These are phyloP conservation scores for Zosterops pallidus DNA, from an alignment of 2,113 vertebrate genomes.

Conservation along the genomic window DNA sequence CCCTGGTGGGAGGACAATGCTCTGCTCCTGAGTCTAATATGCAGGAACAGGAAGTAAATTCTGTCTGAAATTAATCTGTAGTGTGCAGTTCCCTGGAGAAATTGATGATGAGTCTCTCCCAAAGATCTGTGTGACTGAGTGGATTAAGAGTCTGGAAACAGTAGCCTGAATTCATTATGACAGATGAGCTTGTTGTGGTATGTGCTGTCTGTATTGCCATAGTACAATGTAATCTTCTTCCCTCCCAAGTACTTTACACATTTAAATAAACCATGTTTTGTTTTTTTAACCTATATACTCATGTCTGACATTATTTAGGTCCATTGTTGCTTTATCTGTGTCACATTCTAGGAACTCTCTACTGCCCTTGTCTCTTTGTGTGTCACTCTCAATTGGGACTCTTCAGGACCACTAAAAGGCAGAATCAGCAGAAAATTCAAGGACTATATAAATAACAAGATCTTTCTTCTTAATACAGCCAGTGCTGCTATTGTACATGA, in stretches of 20 bases:
- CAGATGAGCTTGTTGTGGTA: not conserved
- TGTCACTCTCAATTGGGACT: not conserved
- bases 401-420: not conserved
- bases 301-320: not conserved
- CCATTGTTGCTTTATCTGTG: not conserved
- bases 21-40: not conserved
- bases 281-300: slow-evolving; percentile 57
- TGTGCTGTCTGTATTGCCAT: slow-evolving; percentile 9
- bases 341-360: not conserved
- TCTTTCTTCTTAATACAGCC: not conserved
- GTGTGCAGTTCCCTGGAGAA: not conserved
- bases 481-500: not conserved
- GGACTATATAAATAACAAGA: not conserved
- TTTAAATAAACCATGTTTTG: slow-evolving; percentile 75
- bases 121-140: not conserved
- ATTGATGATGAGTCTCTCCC: not conserved
- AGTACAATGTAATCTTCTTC: slow-evolving; percentile 37
- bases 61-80: not conserved
- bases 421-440: not conserved
- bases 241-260: slow-evolving; percentile 45
- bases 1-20: slow-evolving; percentile 19
- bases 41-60: not conserved
- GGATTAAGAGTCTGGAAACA: not conserved
- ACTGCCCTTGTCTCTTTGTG: not conserved
- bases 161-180: not conserved